Evolutionary conservation across 1,140 invertebrate species (phyloP), one percentile per base, ranked within the genome.

Genomic region (Lepidotrigona ventralis): DNA sequence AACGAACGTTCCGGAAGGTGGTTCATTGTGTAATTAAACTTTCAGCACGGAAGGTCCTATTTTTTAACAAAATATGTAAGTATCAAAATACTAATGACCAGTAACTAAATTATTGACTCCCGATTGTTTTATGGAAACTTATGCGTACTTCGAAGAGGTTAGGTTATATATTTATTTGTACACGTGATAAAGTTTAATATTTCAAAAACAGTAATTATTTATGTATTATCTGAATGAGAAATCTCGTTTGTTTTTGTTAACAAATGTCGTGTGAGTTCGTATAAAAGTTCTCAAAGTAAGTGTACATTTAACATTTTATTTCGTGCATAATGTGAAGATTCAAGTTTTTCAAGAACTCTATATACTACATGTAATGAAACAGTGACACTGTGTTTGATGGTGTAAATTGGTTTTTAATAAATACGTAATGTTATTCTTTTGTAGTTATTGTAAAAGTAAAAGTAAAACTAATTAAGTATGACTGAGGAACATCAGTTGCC

Each of bases 401-500:
- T 64, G 39, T n/a, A 56, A 14, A 58, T 56, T 63, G 12, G 58
- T 26, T 17, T 26, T n/a, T 73, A 9, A 1, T 26, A 56, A 76
- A 79, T 14, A 12, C 33, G 12, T 46, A 53, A 80, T n/a, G 71
- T 77, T 14, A 26, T 46, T 69, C 56, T 56, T 29, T 63, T 68
- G 8, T 39, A 87, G 85, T 6, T 76, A 66, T 51, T 26, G 60
- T 15, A 60, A 51, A 5, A 56, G 33, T n/a, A 53, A 53, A 56
- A 26, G 46, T 69, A 66, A 54, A 75, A 54, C 54, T 79, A 68
- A 46, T 54, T 79, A 72, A 85, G 71, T 58, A 89, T 89, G 88
- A 85, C 87, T 2, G 78, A 89, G 66, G 88, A 89, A 70, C 82
- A 89, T 69, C 77, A 91, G 23, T 81, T 92, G 71, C 90, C 91